phyloP scores from a whole-genome alignment of 2,113 vertebrate species.

The human (Homo sapiens) region DNA sequence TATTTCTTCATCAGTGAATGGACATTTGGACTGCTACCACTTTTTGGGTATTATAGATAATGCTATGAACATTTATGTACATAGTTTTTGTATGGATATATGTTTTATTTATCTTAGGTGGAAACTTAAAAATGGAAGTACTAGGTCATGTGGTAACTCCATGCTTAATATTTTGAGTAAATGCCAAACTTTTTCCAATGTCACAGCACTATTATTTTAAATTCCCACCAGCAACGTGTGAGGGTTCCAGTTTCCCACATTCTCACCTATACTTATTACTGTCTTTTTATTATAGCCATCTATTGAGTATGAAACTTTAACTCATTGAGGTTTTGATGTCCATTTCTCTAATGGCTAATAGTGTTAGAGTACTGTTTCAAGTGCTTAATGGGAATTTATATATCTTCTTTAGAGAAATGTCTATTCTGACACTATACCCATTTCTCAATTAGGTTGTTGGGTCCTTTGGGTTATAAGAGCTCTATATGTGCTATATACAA shows the following conservation, averaged over 20 bases:
- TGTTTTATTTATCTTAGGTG: neutral
- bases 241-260: neutral
- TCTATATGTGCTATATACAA: neutral
- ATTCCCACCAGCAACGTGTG: neutral
- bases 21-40: neutral
- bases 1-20: neutral
- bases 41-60: neutral
- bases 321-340: neutral
- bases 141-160: neutral
- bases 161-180: neutral
- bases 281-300: neutral
- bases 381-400: neutral
- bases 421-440: neutral
- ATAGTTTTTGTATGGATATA: neutral
- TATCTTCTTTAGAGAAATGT: neutral
- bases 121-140: neutral
- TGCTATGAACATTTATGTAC: neutral
- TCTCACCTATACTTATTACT: neutral
- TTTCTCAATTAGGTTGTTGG: neutral
- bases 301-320: neutral
- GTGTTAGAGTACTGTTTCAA: neutral
- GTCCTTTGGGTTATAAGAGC: neutral
- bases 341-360: neutral
- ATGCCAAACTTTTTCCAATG: neutral
- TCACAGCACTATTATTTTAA: neutral